Evolutionary conservation across 2,888 invertebrate species (phyloP).

Genomic region (Bibio marci): DNA sequence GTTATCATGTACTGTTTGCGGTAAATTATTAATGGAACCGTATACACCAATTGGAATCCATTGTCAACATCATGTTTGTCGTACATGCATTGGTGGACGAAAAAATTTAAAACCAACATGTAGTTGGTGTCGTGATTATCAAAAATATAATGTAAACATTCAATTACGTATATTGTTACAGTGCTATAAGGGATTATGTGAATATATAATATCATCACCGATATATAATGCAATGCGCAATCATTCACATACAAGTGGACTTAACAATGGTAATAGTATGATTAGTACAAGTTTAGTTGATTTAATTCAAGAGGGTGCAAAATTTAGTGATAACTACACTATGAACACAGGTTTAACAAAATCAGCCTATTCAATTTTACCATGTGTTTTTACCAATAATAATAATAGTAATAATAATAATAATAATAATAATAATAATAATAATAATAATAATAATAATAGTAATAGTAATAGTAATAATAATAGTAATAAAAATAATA

Average conservation of each 20-base stretch:
- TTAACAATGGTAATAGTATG: constrained; percentile 7
- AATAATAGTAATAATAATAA: constrained; percentile 11
- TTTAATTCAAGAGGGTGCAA: constrained; percentile 63
- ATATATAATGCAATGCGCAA: constrained; percentile 33
- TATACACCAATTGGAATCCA: constrained; percentile 57
- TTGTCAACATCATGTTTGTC: constrained; percentile 83
- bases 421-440: constrained; percentile 15
- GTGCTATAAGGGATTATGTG: constrained; percentile 79
- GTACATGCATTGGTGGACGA: constrained; percentile 63
- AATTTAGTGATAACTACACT: constrained; percentile 58
- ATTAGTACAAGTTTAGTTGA: constrained; percentile 41
- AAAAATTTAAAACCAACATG: constrained; percentile 75
- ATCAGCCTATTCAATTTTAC: constrained; percentile 55
- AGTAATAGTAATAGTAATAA: not conserved
- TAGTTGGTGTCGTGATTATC: constrained; percentile 69
- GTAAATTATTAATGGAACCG: constrained; percentile 64
- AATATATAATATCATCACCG: constrained; percentile 57
- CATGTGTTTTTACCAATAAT: constrained; percentile 48
- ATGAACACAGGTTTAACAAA: constrained; percentile 54
- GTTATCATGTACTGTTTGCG: constrained; percentile 79
- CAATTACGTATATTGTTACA: constrained; percentile 64
- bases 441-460: not conserved
- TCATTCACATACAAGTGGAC: constrained; percentile 29
- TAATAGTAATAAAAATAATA: not conserved
- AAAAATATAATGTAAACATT: constrained; percentile 65